Base-by-base conservation (phyloP, 2,797 vertebrate genomes). In the Leptoclinus maculatus region DNA sequence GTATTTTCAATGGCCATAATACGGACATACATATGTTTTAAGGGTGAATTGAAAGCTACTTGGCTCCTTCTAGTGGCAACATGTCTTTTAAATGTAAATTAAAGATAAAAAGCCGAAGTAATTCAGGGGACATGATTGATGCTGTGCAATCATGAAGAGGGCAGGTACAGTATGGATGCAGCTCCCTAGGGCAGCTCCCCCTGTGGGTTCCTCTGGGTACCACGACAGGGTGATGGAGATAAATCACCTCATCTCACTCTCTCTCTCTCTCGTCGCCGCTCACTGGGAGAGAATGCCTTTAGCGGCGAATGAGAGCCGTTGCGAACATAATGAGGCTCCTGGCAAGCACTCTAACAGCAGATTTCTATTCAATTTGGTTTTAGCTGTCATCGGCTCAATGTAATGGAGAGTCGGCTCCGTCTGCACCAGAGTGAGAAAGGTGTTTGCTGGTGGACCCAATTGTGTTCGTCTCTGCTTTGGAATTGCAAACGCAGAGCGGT, bases 281-380 rank as follows among this genome's bases (percentile, higher is more conserved):
- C 56, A 14, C 57, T 47, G 17, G 13, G n/a, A 74, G 79, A 69
- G 69, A 81, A 83, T 62, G 65, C 67, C 69, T 83, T 88, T 80
- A 80, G 49, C 43, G 19, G 32, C 1, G 41, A 82, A 63, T 78
- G 32, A 78, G 38, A 73, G 76, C 70, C 47, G 49, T 51, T 57
- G 53, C 2, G 4, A 72, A 74, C 38, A 17, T 81, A 85, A 90
- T 47, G 56, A 90, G 71, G 56, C 76, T 71, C 81, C 71, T 84
- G 75, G 80, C 54, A 53, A 73, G 57, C 73, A 54, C 57, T 67
- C 21, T 2, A 62, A 70, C 57, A 56, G 76, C 80, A 57, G 54
- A 78, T 69, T 82, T 64, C 76, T 63, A 78, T 76, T 57, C 60
- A 82, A 54, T 88, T 73, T 79, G 38, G 25, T 32, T 9, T 0